Percentiles rank a stretch among this genome's conserved stretches.
These are phyloP conservation scores for Lanistes nyassanus DNA, from an alignment of 1,140 invertebrate genomes.

Conservation along the genomic window DNA sequence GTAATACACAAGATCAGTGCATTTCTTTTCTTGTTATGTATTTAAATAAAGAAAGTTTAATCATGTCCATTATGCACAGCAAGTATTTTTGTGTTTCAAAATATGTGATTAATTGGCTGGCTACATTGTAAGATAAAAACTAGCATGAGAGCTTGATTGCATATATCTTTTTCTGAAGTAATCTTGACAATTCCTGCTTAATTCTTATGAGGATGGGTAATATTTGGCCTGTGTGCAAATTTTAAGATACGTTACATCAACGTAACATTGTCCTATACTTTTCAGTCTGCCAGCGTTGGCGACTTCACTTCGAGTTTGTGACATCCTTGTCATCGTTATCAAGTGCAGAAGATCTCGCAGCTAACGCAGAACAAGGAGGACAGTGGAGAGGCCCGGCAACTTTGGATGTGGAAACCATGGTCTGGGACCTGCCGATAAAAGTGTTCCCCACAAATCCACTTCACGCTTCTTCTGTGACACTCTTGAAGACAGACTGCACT, in stretches of 20 bases:
- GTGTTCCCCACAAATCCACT: slow-evolving; percentile 89
- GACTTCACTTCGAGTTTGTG: slow-evolving; percentile 97
- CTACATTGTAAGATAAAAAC: no score
- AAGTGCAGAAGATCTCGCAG: slow-evolving; percentile 43
- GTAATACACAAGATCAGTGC: no score
- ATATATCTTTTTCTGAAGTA: no score
- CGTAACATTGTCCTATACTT: slow-evolving; percentile 51
- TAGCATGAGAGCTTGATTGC: no score
- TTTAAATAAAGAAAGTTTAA: no score
- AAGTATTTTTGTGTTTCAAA: no score
- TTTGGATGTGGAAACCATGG: slow-evolving; percentile 95
- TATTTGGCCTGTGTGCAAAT: no score
- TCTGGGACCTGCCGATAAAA: slow-evolving; percentile 95
- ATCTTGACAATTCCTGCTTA: no score
- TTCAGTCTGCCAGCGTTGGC: slow-evolving; percentile 88
- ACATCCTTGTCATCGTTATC: slow-evolving; percentile 68
- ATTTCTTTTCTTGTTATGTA: no score
- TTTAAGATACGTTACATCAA: slow-evolving; percentile 10
- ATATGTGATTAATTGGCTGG: no score
- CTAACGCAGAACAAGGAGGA: slow-evolving; percentile 67
- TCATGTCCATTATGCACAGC: no score
- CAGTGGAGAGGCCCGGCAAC: slow-evolving; percentile 86
- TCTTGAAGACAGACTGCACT: slow-evolving; percentile 39
- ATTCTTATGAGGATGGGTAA: no score
- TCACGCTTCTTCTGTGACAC: slow-evolving; percentile 68